phyloP scores from a whole-genome alignment of 2,888 invertebrate species.

The Palloptera scutellata region DNA sequence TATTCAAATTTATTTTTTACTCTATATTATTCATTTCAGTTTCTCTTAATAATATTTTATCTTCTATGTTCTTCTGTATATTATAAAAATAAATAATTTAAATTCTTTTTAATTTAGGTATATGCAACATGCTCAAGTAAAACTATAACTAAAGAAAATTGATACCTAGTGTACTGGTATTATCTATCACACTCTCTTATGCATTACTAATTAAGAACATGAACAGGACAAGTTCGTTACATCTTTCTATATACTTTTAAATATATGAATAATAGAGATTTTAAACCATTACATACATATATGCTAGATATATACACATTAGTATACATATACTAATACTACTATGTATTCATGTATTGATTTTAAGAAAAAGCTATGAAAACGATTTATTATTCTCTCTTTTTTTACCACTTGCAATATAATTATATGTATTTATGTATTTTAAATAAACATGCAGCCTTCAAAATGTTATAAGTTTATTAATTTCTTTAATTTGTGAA shows the following conservation, averaged over 20 bases:
- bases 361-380: no score
- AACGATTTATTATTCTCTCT: no score
- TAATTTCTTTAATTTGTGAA: no score
- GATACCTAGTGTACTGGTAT: conserved; percentile 10
- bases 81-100: conserved; percentile 29
- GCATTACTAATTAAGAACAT: conserved; percentile 17
- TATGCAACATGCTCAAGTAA: conserved; percentile 44
- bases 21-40: not conserved
- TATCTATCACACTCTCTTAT: conserved; percentile 19
- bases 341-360: no score
- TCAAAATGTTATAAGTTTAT: no score
- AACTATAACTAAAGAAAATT: conserved; percentile 10
- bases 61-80: not conserved
- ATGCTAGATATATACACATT: conserved; percentile 8
- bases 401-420: no score
- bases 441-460: no score
- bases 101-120: conserved; percentile 59
- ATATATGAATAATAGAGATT: conserved; percentile 8
- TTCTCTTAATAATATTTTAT: not conserved
- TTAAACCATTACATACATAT: conserved; percentile 1
- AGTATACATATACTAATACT: not conserved
- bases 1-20: no score
- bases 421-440: no score
- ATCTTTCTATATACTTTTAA: no score
- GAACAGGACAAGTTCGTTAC: conserved; percentile 11